A percentile compares a stretch with the other conserved stretches of the same genome.
Evolutionary conservation across 1,140 invertebrate species (phyloP).

Genomic region (Trinorchestia longiramus): DNA sequence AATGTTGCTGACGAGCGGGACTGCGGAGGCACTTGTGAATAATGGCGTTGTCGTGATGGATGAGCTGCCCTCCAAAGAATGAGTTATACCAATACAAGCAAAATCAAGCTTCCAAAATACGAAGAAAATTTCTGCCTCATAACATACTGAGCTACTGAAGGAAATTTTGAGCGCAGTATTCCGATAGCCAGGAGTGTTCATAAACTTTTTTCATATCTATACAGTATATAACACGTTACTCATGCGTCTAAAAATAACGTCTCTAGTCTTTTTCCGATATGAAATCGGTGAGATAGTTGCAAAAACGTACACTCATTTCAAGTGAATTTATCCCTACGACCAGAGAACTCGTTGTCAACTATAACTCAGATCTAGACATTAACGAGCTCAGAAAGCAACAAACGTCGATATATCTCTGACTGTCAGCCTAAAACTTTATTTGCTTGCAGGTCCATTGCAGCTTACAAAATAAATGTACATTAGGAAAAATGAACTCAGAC

Average conservation of each 20-base stretch:
- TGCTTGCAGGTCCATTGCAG: neutral
- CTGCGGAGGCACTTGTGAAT: neutral
- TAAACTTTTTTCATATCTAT: neutral
- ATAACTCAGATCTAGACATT: neutral
- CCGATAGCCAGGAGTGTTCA: neutral
- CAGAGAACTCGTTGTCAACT: neutral
- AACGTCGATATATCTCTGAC: neutral
- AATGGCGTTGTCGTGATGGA: slow-evolving; percentile 31
- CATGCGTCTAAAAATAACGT: neutral
- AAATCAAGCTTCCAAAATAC: neutral
- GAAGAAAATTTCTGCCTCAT: neutral
- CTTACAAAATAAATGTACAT: neutral
- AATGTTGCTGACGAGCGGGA: neutral
- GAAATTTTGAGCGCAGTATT: neutral
- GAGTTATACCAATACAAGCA: slow-evolving; percentile 4
- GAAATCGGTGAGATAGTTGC: neutral
- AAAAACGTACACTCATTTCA: neutral
- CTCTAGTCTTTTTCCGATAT: neutral
- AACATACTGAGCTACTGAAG: neutral
- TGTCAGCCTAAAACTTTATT: neutral
- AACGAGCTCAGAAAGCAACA: neutral
- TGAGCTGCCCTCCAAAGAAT: slow-evolving; percentile 15
- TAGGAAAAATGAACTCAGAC: neutral
- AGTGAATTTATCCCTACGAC: neutral
- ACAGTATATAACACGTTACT: neutral